These are phyloP conservation scores for Dasypus novemcinctus DNA, from an alignment of 2,113 vertebrate genomes.

Conservation along the genomic window DNA sequence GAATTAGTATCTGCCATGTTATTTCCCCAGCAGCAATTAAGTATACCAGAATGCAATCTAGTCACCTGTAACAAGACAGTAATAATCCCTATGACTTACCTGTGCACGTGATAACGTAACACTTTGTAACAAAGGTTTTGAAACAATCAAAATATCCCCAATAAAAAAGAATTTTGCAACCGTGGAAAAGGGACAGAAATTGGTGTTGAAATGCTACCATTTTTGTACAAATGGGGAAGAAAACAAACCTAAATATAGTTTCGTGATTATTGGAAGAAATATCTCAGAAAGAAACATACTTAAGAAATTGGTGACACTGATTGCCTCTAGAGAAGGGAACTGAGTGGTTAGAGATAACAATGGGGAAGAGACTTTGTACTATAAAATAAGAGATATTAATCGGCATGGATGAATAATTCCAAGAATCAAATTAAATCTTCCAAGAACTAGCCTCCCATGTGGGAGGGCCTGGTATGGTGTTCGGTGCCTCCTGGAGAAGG, in stretches of 20 bases:
- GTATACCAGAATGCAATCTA: not conserved
- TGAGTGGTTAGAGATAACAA: not conserved
- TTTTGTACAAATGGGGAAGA: not conserved
- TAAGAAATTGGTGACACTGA: not conserved
- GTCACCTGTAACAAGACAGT: not conserved
- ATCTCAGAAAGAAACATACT: not conserved
- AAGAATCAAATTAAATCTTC: slow-evolving; percentile 25
- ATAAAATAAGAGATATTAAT: not conserved
- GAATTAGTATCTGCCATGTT: not conserved
- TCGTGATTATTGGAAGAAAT: not conserved
- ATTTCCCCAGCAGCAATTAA: not conserved
- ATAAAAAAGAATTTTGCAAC: slow-evolving; percentile 21
- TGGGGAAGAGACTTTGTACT: not conserved
- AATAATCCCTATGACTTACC: slow-evolving; percentile 15
- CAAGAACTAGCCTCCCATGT: not conserved
- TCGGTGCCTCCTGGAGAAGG: too few species aligned
- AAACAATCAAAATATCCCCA: slow-evolving; percentile 18
- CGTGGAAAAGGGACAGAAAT: not conserved
- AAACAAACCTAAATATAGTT: not conserved
- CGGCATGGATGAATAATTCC: not conserved
- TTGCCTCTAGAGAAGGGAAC: not conserved
- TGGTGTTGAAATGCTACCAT: not conserved
- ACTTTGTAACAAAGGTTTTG: not conserved
- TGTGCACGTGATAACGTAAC: not conserved
- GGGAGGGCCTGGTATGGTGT: too few species aligned